A percentile compares a stretch with the other conserved stretches of the same genome.
Conservation (phyloP, 1,140 invertebrate genomes). For the Hyles euphorbiae region DNA sequence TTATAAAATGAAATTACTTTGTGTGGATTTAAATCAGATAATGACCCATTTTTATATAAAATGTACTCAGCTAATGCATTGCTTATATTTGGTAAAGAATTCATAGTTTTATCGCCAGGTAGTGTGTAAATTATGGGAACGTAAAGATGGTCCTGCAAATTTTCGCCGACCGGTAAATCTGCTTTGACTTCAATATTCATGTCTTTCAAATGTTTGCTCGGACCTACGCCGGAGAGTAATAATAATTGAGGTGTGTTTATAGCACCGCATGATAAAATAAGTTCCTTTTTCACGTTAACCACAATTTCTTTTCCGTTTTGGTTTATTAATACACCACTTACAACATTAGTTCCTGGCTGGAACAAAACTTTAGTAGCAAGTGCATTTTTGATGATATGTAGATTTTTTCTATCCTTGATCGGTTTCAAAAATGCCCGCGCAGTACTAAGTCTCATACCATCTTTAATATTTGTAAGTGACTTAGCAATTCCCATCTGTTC, state of each 20-base stretch:
- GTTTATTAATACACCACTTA: slow-evolving; percentile 77
- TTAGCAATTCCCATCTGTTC: slow-evolving; percentile 63
- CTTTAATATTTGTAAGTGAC: slow-evolving; percentile 56
- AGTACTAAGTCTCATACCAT: slow-evolving; percentile 64
- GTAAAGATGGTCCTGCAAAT: slow-evolving; percentile 79
- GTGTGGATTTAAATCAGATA: slow-evolving; percentile 28
- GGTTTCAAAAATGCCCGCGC: slow-evolving; percentile 75
- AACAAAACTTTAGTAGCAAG: slow-evolving; percentile 79
- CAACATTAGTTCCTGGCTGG: slow-evolving; percentile 65
- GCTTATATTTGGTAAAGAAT: slow-evolving; percentile 20
- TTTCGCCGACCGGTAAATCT: slow-evolving; percentile 79
- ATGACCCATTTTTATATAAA: slow-evolving; percentile 26
- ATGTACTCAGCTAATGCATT: slow-evolving; percentile 26
- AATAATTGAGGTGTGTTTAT: slow-evolving; percentile 83
- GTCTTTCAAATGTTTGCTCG: slow-evolving; percentile 78
- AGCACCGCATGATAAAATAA: slow-evolving; percentile 81
- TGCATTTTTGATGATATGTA: slow-evolving; percentile 81
- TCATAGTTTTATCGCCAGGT: slow-evolving; percentile 21
- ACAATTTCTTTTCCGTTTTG: slow-evolving; percentile 65
- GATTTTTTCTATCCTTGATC: slow-evolving; percentile 77
- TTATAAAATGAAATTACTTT: slow-evolving; percentile 40
- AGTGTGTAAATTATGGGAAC: slow-evolving; percentile 33
- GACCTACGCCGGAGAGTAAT: slow-evolving; percentile 86
- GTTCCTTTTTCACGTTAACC: slow-evolving; percentile 78
- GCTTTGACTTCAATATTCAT: slow-evolving; percentile 77